Conservation (phyloP, 30 jellyfish, hydroid and myxozoan species). For the Hydractinia echinata region DNA sequence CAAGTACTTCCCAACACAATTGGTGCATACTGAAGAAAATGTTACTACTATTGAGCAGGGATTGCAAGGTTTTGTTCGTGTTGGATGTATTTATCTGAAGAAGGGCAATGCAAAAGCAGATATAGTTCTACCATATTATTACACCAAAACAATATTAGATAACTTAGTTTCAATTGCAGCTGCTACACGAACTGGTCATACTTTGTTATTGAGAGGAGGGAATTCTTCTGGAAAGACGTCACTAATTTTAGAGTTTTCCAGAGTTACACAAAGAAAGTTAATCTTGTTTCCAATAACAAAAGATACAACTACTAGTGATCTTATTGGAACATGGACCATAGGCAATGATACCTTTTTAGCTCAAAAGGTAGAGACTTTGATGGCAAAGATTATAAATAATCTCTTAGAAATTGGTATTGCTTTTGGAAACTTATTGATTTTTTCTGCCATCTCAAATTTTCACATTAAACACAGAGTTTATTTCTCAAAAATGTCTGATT, state of each 20-base stretch:
- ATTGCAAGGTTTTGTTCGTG: slow-evolving; percentile 6
- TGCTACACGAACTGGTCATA: slow-evolving; percentile 13
- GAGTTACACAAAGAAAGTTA: background rate
- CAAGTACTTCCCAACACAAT: slow-evolving; percentile 2
- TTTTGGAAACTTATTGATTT: background rate
- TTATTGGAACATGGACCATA: slow-evolving; percentile 24
- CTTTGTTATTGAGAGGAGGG: slow-evolving; percentile 20
- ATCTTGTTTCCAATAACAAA: slow-evolving; percentile 9
- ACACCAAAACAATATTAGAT: background rate
- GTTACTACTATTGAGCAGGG: background rate
- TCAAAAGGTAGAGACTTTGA: background rate
- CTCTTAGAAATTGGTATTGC: background rate
- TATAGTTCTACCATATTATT: background rate
- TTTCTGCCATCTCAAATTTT: background rate
- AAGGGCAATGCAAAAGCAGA: background rate
- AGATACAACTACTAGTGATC: slow-evolving; percentile 13
- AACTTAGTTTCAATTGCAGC: slow-evolving; percentile 11
- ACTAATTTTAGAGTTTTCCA: background rate
- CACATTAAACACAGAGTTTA: background rate
- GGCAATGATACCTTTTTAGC: background rate
- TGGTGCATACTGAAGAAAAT: background rate
- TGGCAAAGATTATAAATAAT: background rate
- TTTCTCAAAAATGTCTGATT: background rate
- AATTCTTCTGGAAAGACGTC: slow-evolving; percentile 21
- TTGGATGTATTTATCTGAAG: slow-evolving; percentile 11